Base-by-base conservation (phyloP, 2,113 vertebrate genomes). In the Actenoides lindsayi region DNA sequence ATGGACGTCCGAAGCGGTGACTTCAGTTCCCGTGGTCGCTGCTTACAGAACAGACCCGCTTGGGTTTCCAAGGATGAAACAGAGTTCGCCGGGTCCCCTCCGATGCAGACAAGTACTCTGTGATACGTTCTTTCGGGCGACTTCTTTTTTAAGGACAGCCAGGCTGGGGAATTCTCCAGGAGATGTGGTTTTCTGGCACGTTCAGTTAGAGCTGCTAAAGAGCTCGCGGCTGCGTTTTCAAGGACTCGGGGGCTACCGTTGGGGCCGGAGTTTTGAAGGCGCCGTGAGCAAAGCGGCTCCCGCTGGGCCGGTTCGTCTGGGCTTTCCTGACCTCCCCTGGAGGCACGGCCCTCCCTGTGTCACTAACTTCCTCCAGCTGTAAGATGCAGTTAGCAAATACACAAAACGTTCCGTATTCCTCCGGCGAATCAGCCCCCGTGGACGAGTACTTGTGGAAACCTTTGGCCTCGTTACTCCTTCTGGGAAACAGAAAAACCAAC, bases 231-330 rank as follows among this genome's bases (percentile, higher is more conserved):
- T 33, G 5, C 3, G 0, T 30, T 59, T 46, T 69, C 33, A 19
- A 7, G 62, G 62, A 42, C 33, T 51, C 7, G 0, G 37, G 56
- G 63, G 1, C 31, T 15, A 3, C 27, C 5, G 3, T 5, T 23
- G 7, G 35, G 33, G 35, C 46, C 8, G 10, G 35, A 27, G 42
- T 57, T 89, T 6, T 27, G 67, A 74, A 68, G 31, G 35, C 8
- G 1, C 35, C 14, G 41, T 39, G 56, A 13, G 3, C n/a, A 23
- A 35, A 74, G 64, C 39, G 10, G 12, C 46, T 68, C 33, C 48
- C 30, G 6, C 20, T 4, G 17, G 33, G 24, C 35, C 7, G 5
- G 24, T 24, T 68, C 59, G 54, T 33, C 64, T 13, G 53, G 35
- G 37, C 20, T 69, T 46, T 53, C 19, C 54, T 33, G 71, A 10